Base-by-base conservation (phyloP, 2,113 vertebrate species). In the Zeus faber region DNA sequence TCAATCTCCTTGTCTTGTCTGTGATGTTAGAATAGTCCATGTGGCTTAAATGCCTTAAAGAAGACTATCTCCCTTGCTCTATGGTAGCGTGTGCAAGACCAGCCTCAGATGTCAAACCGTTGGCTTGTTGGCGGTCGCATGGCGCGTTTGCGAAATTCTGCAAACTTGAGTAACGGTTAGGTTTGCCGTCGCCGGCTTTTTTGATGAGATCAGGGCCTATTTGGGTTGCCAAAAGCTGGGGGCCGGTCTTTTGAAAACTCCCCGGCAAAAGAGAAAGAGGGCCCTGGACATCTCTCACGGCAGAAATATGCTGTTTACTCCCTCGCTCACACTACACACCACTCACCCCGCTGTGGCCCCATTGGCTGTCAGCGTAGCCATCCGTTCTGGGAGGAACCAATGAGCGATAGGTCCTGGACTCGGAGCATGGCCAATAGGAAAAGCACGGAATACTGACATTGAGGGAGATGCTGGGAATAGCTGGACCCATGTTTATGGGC, bases 331-430 rank as follows among this genome's bases (percentile, higher is more conserved):
- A 59, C 72, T 58, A 52, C 70, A 81, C 74, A 87, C 76, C 80
- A 52, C 72, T 83, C 74, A 89, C 77, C 80, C 76, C 67, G 47
- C 59, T 70, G 44, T 77, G 80, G 80, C 85, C 85, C 76, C 80
- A 83, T 85, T 86, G 86, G 80, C 68, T 85, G 76, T 87, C 83
- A 85, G 76, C 51, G 0, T 40, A 65, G 65, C 65, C 76, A 88
- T 88, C 77, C 70, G 75, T 88, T 67, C 72, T 80, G 79, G 59
- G 63, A 70, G 72, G 49, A 70, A 64, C 87, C 85, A 88, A 84
- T 87, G 72, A 78, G 53, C 41, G 7, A 74, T 60, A 27, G 70
- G 41, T 45, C 56, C 64, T 46, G 53, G 45, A 64, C 4, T 56
- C 50, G 6, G 45, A 58, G 65, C 50, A 58, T 17, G 59, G 74